A percentile compares a stretch with the other conserved stretches of the same genome.
phyloP scores from a whole-genome alignment of 2,797 vertebrate genomes.

The Cryptoprocta ferox region DNA sequence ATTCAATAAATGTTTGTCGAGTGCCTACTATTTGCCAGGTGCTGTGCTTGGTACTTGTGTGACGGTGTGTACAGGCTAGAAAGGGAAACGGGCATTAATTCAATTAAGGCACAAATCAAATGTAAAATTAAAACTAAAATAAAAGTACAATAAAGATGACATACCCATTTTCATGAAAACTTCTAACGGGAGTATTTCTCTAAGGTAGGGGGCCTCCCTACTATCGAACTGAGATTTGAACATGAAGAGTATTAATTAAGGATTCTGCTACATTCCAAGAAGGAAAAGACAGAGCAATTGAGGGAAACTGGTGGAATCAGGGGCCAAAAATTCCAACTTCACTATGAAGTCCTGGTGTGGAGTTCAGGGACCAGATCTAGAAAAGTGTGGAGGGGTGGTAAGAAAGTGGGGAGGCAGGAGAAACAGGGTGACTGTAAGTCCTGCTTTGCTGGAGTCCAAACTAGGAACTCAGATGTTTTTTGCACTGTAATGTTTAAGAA shows the following conservation, averaged over 20 bases:
- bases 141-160: background rate
- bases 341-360: too few species aligned
- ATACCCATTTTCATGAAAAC: background rate
- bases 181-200: background rate
- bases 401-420: background rate
- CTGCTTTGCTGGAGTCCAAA: background rate
- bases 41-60: background rate
- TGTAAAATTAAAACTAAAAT: slow-evolving; percentile 7
- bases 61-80: background rate
- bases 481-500: background rate
- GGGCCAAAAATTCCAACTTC: background rate
- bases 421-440: background rate
- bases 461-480: background rate
- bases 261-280: background rate
- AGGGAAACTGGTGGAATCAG: background rate
- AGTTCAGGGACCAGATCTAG: background rate
- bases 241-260: background rate
- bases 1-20: slow-evolving; percentile 22
- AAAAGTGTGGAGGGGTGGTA: background rate
- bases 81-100: background rate
- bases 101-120: background rate
- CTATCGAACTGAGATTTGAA: background rate
- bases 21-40: background rate
- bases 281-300: background rate
- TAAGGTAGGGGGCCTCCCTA: background rate